Percentiles rank a stretch among this genome's conserved stretches.
Conservation (phyloP, 2,888 invertebrate genomes). For the Callimorpha dominula region DNA sequence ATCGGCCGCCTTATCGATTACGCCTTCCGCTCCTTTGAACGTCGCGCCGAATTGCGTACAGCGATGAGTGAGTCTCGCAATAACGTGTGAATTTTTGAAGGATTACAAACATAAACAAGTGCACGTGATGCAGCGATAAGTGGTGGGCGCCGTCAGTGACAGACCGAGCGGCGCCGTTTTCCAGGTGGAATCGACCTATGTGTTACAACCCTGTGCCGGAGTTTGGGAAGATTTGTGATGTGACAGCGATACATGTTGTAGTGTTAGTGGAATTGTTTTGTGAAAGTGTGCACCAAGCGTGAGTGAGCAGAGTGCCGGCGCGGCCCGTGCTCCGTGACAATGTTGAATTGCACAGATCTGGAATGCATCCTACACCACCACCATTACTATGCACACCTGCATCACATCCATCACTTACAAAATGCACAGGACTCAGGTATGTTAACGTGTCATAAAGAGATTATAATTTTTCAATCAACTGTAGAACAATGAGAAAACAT, state of each 20-base stretch:
- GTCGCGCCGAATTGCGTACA: conserved; percentile 64
- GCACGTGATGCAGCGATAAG: conserved; percentile 65
- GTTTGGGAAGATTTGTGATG: conserved; percentile 83
- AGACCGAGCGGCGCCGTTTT: conserved; percentile 76
- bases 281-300: conserved; percentile 84
- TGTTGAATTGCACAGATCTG: conserved; percentile 93
- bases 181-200: conserved; percentile 63
- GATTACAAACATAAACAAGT: conserved; percentile 65
- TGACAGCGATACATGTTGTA: conserved; percentile 80
- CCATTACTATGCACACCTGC: conserved; percentile 91
- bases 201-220: conserved; percentile 65
- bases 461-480: conserved; percentile 57
- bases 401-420: conserved; percentile 90
- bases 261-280: conserved; percentile 85
- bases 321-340: conserved; percentile 81
- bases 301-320: conserved; percentile 72
- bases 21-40: conserved; percentile 63
- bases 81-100: conserved; percentile 61
- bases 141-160: conserved; percentile 62
- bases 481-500: conserved; percentile 68
- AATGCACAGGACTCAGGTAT: conserved; percentile 88
- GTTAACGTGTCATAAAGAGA: conserved; percentile 40
- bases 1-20: conserved; percentile 74
- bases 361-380: conserved; percentile 92
- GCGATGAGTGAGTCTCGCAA: conserved; percentile 67